Evolutionary conservation across 2,113 vertebrate species (phyloP), one percentile per base, ranked within the genome.

Genomic region (Cyanoramphus novaezelandiae): DNA sequence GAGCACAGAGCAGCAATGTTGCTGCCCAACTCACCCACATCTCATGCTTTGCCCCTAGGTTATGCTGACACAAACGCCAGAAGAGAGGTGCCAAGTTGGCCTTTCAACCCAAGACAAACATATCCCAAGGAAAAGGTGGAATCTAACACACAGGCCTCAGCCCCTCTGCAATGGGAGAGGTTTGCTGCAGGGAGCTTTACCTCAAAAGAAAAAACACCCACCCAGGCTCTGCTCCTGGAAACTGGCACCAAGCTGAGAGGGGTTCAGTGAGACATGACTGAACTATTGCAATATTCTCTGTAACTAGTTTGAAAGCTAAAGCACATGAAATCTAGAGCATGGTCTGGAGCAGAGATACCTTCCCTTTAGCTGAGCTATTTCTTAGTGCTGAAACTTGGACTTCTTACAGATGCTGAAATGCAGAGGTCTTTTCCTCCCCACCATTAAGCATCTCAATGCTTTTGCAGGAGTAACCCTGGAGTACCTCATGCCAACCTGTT

Each of bases 61-160:
- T 59, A 70, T 1, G 0, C 3, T 16, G 37, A 28, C 69, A 88
- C 55, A 67, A 70, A 3, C 0, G 0, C 25, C 83, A 64, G 75
- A 63, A 60, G 28, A 82, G n/a, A 60, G 15, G 0, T 0, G 21
- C 13, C 60, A 29, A 35, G 44, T 24, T 53, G 55, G 41, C 62
- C 77, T 60, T 88, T 92, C 71, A 82, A 79, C 52, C 52, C 47
- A 31, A 68, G 63, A 77, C 13, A 91, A 93, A 81, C 46, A 37
- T 3, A 72, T 84, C 68, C 49, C 59, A 70, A 78, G 77, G 37
- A 57, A 78, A 87, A 87, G 65, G 65, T 12, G 16, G 60, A 84
- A 82, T 31, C 31, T 47, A 46, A 43, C 76, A 46, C 29, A 28
- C 17, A 11, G 0, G 2, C 33, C 43, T 59, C 57, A 59, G 57